A percentile compares a stretch with the other conserved stretches of the same genome.
These are phyloP conservation scores for Opisthograptis luteolata DNA, from an alignment of 2,888 invertebrate genomes.

Conservation along the genomic window DNA sequence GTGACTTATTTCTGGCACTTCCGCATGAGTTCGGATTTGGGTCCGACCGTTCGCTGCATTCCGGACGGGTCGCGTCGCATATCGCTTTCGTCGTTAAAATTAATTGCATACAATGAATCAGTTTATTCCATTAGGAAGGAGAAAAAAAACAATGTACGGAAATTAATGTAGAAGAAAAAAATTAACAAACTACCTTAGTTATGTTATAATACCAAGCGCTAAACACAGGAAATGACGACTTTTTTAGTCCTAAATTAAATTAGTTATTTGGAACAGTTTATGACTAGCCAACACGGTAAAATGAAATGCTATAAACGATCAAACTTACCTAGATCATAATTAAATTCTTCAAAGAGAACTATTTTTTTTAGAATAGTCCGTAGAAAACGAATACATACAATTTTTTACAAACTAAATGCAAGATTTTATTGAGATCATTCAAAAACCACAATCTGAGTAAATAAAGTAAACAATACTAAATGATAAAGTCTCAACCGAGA, in stretches of 20 bases:
- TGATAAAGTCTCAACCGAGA: constrained; percentile 24
- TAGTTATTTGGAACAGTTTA: too few species aligned
- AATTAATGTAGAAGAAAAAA: background rate
- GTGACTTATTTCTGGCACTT: constrained; percentile 79
- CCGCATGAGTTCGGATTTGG: constrained; percentile 71
- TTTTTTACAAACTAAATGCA: background rate
- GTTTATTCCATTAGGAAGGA: background rate
- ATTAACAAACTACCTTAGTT: too few species aligned
- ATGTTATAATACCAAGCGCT: too few species aligned
- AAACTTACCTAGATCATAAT: too few species aligned
- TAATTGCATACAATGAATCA: constrained; percentile 27
- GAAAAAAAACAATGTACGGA: background rate
- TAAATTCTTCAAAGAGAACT: background rate
- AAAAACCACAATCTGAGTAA: constrained; percentile 7
- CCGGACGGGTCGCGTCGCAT: constrained; percentile 51
- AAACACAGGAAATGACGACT: too few species aligned
- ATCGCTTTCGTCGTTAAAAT: constrained; percentile 28
- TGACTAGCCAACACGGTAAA: too few species aligned
- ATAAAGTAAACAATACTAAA: constrained; percentile 18
- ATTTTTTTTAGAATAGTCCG: too few species aligned
- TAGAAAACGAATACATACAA: too few species aligned
- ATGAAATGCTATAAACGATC: too few species aligned
- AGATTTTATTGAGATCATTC: constrained; percentile 2
- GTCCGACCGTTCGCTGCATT: constrained; percentile 65
- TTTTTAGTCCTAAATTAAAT: too few species aligned